Percentiles rank a stretch among this genome's conserved stretches.
phyloP scores from a whole-genome alignment of 2,888 invertebrate species.

The Phania funesta region DNA sequence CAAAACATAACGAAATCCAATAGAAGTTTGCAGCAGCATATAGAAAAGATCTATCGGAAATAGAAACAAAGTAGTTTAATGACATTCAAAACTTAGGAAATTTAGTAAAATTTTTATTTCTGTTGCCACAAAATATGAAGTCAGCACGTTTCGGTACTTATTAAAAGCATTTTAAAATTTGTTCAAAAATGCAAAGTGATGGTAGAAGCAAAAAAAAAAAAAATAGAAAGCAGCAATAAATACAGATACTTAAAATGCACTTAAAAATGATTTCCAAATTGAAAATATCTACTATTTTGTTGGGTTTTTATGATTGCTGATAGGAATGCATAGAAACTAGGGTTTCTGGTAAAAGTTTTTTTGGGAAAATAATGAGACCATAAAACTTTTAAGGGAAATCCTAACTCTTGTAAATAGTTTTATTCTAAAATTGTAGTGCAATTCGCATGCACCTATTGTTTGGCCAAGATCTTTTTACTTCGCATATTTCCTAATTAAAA shows the following conservation, averaged over 20 bases:
- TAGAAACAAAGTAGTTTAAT: constrained; percentile 12
- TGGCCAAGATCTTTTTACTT: no score
- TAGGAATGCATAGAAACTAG: not conserved
- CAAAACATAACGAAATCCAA: not conserved
- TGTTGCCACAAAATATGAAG: constrained; percentile 63
- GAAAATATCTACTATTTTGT: constrained; percentile 9
- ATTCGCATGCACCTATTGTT: no score
- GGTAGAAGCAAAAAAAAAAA: not conserved
- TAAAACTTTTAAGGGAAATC: no score
- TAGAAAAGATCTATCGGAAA: constrained; percentile 36
- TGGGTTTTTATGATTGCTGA: not conserved
- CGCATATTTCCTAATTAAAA: no score
- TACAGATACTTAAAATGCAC: constrained; percentile 58
- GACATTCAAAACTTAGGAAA: constrained; percentile 22
- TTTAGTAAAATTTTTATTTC: constrained; percentile 21
- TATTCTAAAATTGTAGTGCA: no score
- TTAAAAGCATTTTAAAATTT: constrained; percentile 57
- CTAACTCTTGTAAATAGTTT: no score
- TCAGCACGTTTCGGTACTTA: constrained; percentile 68
- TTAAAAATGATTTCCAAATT: constrained; percentile 51
- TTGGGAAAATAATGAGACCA: no score
- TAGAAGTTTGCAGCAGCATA: not conserved
- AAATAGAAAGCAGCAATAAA: constrained; percentile 1
- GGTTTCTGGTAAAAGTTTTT: constrained; percentile 22
- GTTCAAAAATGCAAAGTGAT: constrained; percentile 20